Conservation (phyloP, 2,797 vertebrate genomes). For the Hylomyscus alleni region DNA sequence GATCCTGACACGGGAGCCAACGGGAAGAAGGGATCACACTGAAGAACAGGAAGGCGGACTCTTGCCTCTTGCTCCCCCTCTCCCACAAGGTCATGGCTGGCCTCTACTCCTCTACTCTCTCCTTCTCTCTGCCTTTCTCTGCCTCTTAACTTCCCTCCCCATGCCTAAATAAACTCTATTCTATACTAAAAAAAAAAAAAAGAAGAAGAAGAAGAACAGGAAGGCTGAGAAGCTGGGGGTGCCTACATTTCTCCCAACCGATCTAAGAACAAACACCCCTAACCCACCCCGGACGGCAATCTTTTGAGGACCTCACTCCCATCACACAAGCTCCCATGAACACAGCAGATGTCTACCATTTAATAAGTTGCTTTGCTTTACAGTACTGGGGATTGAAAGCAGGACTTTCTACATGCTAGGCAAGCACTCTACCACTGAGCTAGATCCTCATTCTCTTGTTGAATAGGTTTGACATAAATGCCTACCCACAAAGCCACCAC, state of each 20-base stretch:
- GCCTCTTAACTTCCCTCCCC: too few relatives aligned
- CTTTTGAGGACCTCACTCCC: neutral
- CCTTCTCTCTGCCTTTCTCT: too few relatives aligned
- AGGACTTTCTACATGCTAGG: neutral
- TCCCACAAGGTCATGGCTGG: too few relatives aligned
- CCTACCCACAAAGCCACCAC: too few relatives aligned
- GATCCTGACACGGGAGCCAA: neutral
- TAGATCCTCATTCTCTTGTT: neutral
- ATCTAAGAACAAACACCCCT: neutral
- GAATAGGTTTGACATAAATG: neutral
- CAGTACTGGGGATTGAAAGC: neutral
- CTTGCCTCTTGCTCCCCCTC: too few relatives aligned
- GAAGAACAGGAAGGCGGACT: neutral
- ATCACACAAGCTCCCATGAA: neutral
- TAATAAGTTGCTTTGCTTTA: neutral
- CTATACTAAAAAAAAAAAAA: too few relatives aligned
- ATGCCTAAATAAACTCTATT: too few relatives aligned
- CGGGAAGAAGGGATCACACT: neutral
- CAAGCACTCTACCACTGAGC: neutral
- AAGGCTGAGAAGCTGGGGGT: neutral
- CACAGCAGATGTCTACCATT: too few relatives aligned
- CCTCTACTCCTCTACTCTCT: too few relatives aligned
- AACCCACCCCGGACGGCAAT: rapidly evolving
- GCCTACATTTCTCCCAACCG: neutral
- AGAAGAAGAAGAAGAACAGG: too few relatives aligned